Evolutionary conservation across 1,140 invertebrate genomes (phyloP).

Genomic region (Venustaconcha ellipsiformis): DNA sequence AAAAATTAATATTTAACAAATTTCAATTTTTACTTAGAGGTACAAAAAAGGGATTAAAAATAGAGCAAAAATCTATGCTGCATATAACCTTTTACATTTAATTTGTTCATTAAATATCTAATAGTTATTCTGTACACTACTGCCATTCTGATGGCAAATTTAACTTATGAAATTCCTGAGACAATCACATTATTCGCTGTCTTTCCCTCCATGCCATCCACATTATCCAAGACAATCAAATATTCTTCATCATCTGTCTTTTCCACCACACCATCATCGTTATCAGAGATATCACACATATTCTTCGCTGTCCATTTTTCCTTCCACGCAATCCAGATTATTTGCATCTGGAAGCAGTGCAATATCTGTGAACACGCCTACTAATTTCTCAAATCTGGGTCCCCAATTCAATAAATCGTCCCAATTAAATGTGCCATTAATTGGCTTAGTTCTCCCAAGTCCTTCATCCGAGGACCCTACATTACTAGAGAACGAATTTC

Average conservation of each 20-base stretch:
- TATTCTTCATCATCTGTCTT: not conserved
- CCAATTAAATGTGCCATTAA: constrained; percentile 86
- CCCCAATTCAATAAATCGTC: constrained; percentile 96
- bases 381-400: constrained; percentile 93
- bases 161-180: constrained; percentile 28
- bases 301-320: constrained; percentile 37
- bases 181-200: constrained; percentile 9
- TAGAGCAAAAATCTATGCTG: too few relatives aligned
- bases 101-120: too few relatives aligned
- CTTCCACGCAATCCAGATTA: constrained; percentile 32
- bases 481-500: constrained; percentile 88
- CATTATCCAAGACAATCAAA: not conserved
- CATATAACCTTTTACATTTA: too few relatives aligned
- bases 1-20: too few relatives aligned
- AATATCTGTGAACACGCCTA: constrained; percentile 96
- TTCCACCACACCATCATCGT: not conserved
- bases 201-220: not conserved
- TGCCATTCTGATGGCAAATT: constrained; percentile 7
- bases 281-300: constrained; percentile 38
- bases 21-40: too few relatives aligned
- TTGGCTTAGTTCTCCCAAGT: constrained; percentile 73
- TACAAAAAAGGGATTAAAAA: too few relatives aligned
- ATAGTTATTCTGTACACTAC: too few relatives aligned
- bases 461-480: constrained; percentile 90
- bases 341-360: constrained; percentile 82